These are phyloP conservation scores for Drosophila acutilabella DNA, from an alignment of 2,888 invertebrate species.

Conservation along the genomic window DNA sequence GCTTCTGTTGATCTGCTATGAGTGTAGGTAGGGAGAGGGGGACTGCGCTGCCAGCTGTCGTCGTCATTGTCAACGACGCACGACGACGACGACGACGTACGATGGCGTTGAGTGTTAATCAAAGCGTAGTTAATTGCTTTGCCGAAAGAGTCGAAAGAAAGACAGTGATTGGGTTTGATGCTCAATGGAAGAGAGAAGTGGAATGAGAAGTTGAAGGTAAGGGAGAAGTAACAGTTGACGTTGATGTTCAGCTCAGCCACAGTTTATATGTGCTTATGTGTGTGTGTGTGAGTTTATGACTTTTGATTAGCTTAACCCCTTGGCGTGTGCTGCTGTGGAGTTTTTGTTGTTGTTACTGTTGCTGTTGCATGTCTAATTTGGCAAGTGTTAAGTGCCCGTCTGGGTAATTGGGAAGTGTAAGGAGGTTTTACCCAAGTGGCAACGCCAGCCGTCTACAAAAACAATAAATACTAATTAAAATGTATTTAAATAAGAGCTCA, in stretches of 20 bases:
- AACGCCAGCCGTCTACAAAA: conserved; percentile 55
- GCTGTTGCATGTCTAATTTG: conserved; percentile 75
- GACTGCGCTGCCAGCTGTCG: conserved; percentile 61
- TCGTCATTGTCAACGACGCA: conserved; percentile 70
- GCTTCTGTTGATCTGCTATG: not conserved
- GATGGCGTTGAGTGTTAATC: conserved; percentile 76
- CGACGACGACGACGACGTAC: conserved; percentile 45
- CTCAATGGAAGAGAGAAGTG: not conserved
- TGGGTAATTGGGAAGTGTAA: not conserved
- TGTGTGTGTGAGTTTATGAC: conserved; percentile 30
- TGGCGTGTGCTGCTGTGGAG: conserved; percentile 25
- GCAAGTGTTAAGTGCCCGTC: conserved; percentile 68
- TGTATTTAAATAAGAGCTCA: conserved; percentile 73
- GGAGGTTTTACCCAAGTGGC: conserved; percentile 15
- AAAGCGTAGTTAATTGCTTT: conserved; percentile 82
- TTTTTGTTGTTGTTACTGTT: conserved; percentile 40
- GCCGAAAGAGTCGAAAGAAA: conserved; percentile 72
- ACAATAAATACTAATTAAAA: conserved; percentile 80
- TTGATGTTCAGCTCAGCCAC: conserved; percentile 5
- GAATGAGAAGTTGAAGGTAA: not conserved
- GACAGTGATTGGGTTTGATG: conserved; percentile 66
- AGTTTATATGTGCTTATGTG: conserved; percentile 6
- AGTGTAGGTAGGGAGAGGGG: not conserved
- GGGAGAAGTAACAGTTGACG: conserved; percentile 13
- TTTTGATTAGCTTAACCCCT: conserved; percentile 72